Evolutionary conservation across 2,888 invertebrate species (phyloP).

Genomic region (Ophion ellenae): DNA sequence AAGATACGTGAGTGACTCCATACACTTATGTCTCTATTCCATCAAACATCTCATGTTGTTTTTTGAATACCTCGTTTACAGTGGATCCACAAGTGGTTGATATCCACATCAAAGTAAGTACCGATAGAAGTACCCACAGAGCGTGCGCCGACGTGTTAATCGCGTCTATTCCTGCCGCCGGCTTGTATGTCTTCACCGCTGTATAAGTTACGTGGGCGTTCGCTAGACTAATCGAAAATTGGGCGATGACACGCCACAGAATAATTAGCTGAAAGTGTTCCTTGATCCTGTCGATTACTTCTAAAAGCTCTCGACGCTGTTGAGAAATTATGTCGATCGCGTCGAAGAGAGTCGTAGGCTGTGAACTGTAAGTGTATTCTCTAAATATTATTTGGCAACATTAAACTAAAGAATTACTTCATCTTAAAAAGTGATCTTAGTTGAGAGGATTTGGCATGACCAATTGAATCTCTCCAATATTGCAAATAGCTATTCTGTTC

Average conservation of each 20-base stretch:
- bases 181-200: background rate
- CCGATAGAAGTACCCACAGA: slow-evolving; percentile 4
- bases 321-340: slow-evolving; percentile 10
- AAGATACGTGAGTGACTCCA: background rate
- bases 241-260: slow-evolving; percentile 4
- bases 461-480: too few relatives aligned
- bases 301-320: slow-evolving; percentile 33
- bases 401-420: background rate
- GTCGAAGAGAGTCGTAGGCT: background rate
- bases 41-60: background rate
- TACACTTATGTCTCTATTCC: background rate
- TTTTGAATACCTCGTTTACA: slow-evolving; percentile 9
- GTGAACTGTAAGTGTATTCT: slow-evolving; percentile 1
- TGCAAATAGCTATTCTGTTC: too few relatives aligned
- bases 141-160: background rate
- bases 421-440: too few relatives aligned
- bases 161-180: background rate
- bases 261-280: slow-evolving; percentile 14
- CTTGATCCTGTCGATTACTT: slow-evolving; percentile 15
- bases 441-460: too few relatives aligned
- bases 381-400: background rate
- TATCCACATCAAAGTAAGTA: background rate
- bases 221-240: background rate
- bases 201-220: slow-evolving; percentile 1
- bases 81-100: slow-evolving; percentile 26